Percentiles rank a stretch among this genome's conserved stretches.
Conservation (phyloP, 2,888 invertebrate genomes). For the Nymphalis polychloros region DNA sequence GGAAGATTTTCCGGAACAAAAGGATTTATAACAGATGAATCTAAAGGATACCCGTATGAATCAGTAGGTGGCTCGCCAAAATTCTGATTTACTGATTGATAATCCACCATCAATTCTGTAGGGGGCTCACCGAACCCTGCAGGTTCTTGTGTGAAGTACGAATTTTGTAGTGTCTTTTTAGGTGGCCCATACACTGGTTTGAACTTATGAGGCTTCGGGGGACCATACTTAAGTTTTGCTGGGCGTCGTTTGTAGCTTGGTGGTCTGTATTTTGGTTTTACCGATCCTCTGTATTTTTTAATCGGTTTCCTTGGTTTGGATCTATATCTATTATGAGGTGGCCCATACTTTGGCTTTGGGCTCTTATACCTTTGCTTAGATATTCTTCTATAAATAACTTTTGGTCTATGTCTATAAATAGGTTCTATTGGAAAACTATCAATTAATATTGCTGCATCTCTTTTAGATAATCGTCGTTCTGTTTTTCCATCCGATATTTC, state of each 20-base stretch:
- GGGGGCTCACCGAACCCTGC: slow-evolving; percentile 68
- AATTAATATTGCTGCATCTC: slow-evolving; percentile 60
- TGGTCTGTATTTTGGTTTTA: slow-evolving; percentile 49
- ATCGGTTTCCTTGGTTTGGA: slow-evolving; percentile 51
- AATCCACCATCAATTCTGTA: slow-evolving; percentile 42
- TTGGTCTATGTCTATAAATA: slow-evolving; percentile 51
- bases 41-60: slow-evolving; percentile 57
- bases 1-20: slow-evolving; percentile 39
- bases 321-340: slow-evolving; percentile 51
- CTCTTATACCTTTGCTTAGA: slow-evolving; percentile 49
- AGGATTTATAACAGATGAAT: slow-evolving; percentile 20
- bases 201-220: slow-evolving; percentile 43
- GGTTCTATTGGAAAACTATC: slow-evolving; percentile 55
- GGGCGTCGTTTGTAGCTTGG: slow-evolving; percentile 48
- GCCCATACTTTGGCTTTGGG: slow-evolving; percentile 50
- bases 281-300: slow-evolving; percentile 55
- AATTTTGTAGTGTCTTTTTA: slow-evolving; percentile 44
- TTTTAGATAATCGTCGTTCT: slow-evolving; percentile 47
- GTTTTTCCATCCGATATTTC: slow-evolving; percentile 44
- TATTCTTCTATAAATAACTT: slow-evolving; percentile 58
- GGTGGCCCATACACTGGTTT: slow-evolving; percentile 48
- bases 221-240: slow-evolving; percentile 49
- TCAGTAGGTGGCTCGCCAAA: slow-evolving; percentile 61
- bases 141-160: slow-evolving; percentile 40
- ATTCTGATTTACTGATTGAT: slow-evolving; percentile 43